These are phyloP conservation scores for Novumbra hubbsi DNA, from an alignment of 2,797 vertebrate species.

Conservation along the genomic window DNA sequence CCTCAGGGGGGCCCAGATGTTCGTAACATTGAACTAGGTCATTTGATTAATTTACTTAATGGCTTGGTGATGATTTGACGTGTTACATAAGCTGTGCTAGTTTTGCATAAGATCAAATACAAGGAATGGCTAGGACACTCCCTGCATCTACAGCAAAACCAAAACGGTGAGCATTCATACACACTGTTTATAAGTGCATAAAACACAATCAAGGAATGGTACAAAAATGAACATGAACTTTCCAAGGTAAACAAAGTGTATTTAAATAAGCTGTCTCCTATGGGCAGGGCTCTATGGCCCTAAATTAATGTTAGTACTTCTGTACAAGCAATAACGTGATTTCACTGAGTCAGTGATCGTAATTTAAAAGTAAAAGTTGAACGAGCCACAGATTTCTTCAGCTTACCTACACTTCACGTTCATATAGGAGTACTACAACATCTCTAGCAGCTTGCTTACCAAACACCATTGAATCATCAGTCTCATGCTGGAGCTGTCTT, in stretches of 20 bases:
- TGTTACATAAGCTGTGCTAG: too few relatives aligned
- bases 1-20: too few relatives aligned
- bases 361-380: background rate
- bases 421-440: background rate
- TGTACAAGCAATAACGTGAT: conserved; percentile 48
- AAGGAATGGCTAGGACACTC: background rate
- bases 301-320: conserved; percentile 59
- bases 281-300: conserved; percentile 35
- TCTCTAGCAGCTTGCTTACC: conserved; percentile 19
- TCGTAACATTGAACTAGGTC: too few relatives aligned
- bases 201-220: conserved; percentile 2
- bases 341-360: conserved; percentile 12
- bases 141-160: background rate
- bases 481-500: conserved; percentile 17
- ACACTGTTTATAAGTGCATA: background rate
- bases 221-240: conserved; percentile 43
- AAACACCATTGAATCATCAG: conserved; percentile 48
- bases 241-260: conserved; percentile 48
- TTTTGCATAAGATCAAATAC: too few relatives aligned
- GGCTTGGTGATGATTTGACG: too few relatives aligned
- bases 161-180: background rate
- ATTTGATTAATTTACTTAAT: too few relatives aligned
- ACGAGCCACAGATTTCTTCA: background rate
- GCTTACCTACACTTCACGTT: background rate
- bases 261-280: conserved; percentile 45